Evolutionary conservation across 1,140 invertebrate species (phyloP), one percentile per base, ranked within the genome.

Genomic region (Aphelenchoides besseyi): DNA sequence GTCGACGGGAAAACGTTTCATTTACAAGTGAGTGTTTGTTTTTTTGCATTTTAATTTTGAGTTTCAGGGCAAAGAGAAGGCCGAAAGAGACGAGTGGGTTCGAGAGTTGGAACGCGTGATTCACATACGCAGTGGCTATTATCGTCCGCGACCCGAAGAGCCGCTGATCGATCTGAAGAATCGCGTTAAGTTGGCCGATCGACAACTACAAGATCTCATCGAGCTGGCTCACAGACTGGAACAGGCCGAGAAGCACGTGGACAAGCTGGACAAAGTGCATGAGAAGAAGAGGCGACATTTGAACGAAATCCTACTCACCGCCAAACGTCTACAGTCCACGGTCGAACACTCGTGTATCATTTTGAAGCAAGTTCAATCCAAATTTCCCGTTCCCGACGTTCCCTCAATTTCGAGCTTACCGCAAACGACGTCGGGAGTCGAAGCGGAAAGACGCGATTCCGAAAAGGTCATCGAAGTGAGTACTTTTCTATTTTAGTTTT

Each of bases 1-100:
- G 94, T 96, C 2, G 95, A 98, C 87, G 91, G 94, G 74, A 98
- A 98, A 86, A 95, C 94, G n/a, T 99, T 98, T 87, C 96, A 99
- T 87, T 96, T 98, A 86, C 95, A 89, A 92, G 88, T 89, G 63
- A 16, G 37, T 41, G 8, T 18, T 28, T 59, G 55, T 28, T 28
- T 59, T 12, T 59, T 59, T 28, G 12, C 5, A 8, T 41, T 59
- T 59, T 28, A 30, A 26, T 59, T 5, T 66, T 12, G 5, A 68
- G 53, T 36, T 78, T 77, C 23, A 74, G 91, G 93, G 95, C 12
- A 89, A 92, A 78, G 92, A 97, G 87, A 90, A 90, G 8, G 92
- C 92, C 72, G 95, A 98, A 85, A 88, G 95, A 63, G 93, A 97
- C 85, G 90, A 91, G 76, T 99, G 96, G 96, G 92, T 98, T 41